Percentiles rank a stretch among this genome's conserved stretches.
Evolutionary conservation across 1,140 invertebrate species (phyloP).

Genomic region (Diabrotica undecimpunctata): DNA sequence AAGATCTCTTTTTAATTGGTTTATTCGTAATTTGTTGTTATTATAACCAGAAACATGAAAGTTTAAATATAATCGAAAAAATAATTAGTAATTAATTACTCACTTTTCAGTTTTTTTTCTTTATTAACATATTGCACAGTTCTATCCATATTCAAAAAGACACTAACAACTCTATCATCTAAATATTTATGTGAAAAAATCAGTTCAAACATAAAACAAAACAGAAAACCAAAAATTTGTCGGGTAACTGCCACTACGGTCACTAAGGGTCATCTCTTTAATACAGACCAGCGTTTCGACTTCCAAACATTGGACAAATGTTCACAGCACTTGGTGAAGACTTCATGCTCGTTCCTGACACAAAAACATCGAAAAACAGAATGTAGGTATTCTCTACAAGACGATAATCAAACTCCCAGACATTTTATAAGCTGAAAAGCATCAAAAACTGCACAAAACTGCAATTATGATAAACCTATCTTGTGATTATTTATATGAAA

Average conservation of each 20-base stretch:
- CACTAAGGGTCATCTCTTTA: slow-evolving; percentile 17
- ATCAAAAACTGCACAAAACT: no score
- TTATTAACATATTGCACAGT: no score
- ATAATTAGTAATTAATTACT: no score
- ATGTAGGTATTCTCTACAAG: neutral
- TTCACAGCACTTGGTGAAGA: slow-evolving; percentile 44
- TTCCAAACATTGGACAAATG: slow-evolving; percentile 41
- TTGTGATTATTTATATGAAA: no score
- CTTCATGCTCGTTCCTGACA: slow-evolving; percentile 45
- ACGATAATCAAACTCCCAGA: neutral
- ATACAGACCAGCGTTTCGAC: slow-evolving; percentile 44
- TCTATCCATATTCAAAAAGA: no score
- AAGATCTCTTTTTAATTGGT: no score
- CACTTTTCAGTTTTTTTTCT: no score
- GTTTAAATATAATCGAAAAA: no score
- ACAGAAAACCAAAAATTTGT: slow-evolving; percentile 11
- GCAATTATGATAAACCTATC: no score
- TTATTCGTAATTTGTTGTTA: no score
- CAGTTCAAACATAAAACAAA: slow-evolving; percentile 4
- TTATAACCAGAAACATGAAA: no score
- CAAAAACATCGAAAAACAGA: slow-evolving; percentile 32
- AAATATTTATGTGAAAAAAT: neutral
- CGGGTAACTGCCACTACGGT: slow-evolving; percentile 6
- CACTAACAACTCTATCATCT: no score
- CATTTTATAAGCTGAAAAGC: neutral